Conservation (phyloP, 2,797 vertebrate species). For the Chrysolophus pictus region DNA sequence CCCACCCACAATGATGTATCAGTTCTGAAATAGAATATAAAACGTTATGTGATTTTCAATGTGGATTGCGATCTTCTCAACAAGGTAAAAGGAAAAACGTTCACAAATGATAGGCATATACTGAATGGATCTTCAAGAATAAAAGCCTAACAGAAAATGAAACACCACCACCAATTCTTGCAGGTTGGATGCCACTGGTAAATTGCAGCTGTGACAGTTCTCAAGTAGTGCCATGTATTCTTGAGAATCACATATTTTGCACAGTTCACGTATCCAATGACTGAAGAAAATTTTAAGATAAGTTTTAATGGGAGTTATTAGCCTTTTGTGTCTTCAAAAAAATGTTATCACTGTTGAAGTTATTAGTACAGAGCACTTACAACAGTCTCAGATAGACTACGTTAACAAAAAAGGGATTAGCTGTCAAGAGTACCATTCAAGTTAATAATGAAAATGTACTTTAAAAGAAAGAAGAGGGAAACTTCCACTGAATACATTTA, state of each 20-base stretch:
- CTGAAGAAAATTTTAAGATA: neutral
- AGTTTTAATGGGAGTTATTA: neutral
- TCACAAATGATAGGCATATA: neutral
- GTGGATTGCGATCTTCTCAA: neutral
- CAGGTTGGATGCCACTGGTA: neutral
- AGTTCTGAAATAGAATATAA: neutral
- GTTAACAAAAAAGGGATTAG: neutral
- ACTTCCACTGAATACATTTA: neutral
- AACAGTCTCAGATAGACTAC: neutral
- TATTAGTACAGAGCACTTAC: neutral
- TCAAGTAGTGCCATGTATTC: neutral
- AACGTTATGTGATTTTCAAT: neutral
- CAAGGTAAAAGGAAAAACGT: neutral
- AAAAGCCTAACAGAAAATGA: neutral
- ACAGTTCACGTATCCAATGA: accelerated
- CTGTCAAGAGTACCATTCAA: neutral
- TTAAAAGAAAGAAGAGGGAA: neutral
- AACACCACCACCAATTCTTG: neutral
- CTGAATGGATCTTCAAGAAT: neutral
- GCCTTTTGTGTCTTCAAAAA: neutral
- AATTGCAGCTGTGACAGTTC: neutral
- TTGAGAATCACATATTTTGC: neutral
- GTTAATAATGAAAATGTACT: neutral
- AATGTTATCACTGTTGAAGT: neutral
- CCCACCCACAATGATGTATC: neutral